Evolutionary conservation across 2,797 vertebrate species (phyloP).

Genomic region (Aplochiton taeniatus): DNA sequence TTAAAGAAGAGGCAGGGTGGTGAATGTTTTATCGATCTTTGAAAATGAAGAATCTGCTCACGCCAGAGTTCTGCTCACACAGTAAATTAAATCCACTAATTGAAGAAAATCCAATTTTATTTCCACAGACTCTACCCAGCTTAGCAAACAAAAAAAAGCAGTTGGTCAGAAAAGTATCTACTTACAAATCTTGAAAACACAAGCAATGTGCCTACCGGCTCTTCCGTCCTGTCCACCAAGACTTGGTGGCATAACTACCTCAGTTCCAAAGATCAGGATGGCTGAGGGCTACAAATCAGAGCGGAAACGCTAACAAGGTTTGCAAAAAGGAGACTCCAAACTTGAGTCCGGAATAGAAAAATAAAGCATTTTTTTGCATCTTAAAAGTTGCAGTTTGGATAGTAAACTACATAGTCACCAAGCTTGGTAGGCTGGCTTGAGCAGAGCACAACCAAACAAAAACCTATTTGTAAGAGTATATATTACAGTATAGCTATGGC

Average conservation of each 20-base stretch:
- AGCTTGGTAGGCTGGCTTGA: conserved; percentile 61
- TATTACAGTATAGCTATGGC: conserved; percentile 71
- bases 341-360: conserved; percentile 78
- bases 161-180: conserved; percentile 70
- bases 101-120: conserved; percentile 55
- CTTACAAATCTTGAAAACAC: conserved; percentile 71
- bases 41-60: conserved; percentile 39
- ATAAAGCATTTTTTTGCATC: conserved; percentile 71
- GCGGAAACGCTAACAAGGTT: conserved; percentile 56
- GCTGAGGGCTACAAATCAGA: conserved; percentile 38
- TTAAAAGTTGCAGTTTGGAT: conserved; percentile 62
- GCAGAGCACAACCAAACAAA: conserved; percentile 54
- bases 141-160: conserved; percentile 64
- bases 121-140: conserved; percentile 59
- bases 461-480: conserved; percentile 53
- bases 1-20: conserved; percentile 13
- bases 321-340: conserved; percentile 78
- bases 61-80: conserved; percentile 25
- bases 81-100: conserved; percentile 43
- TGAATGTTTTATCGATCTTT: conserved; percentile 53
- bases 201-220: conserved; percentile 61
- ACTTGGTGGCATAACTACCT: conserved; percentile 49
- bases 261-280: conserved; percentile 46
- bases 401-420: conserved; percentile 54
- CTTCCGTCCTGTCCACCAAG: conserved; percentile 36